Conservation (phyloP, 2,888 invertebrate genomes). For the Agrochola lota region DNA sequence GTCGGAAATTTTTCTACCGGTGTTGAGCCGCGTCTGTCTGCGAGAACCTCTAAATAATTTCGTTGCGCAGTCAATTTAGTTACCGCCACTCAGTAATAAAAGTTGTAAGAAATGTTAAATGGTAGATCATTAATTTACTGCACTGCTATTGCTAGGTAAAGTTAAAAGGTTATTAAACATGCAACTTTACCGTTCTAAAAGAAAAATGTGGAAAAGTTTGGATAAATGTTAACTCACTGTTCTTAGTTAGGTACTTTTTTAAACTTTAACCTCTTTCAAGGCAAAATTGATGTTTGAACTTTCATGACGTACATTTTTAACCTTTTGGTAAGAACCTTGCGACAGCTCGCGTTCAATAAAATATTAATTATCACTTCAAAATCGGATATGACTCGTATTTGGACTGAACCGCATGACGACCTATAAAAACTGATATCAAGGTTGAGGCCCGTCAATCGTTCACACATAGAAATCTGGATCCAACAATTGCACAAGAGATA, state of each 20-base stretch:
- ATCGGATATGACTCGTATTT: slow-evolving; percentile 29
- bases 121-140: slow-evolving; percentile 42
- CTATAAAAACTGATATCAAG: slow-evolving; percentile 59
- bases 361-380: slow-evolving; percentile 9
- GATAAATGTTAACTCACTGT: neutral
- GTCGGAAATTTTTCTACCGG: too few relatives aligned
- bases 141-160: slow-evolving; percentile 15
- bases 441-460: slow-evolving; percentile 44
- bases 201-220: slow-evolving; percentile 29
- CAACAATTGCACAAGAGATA: slow-evolving; percentile 63
- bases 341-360: slow-evolving; percentile 4
- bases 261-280: slow-evolving; percentile 6
- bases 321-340: neutral
- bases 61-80: slow-evolving; percentile 29
- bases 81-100: slow-evolving; percentile 17
- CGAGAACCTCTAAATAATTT: slow-evolving; percentile 10
- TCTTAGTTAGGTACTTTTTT: neutral
- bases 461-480: slow-evolving; percentile 42
- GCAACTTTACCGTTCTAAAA: slow-evolving; percentile 37
- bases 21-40: too few relatives aligned
- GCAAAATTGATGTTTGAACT: neutral
- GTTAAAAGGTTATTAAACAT: slow-evolving; percentile 42
- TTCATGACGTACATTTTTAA: slow-evolving; percentile 4
- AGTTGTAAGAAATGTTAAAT: slow-evolving; percentile 34
- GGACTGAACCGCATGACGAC: slow-evolving; percentile 24